These are phyloP conservation scores for Erithacus rubecula DNA, from an alignment of 2,797 vertebrate genomes.

Conservation along the genomic window DNA sequence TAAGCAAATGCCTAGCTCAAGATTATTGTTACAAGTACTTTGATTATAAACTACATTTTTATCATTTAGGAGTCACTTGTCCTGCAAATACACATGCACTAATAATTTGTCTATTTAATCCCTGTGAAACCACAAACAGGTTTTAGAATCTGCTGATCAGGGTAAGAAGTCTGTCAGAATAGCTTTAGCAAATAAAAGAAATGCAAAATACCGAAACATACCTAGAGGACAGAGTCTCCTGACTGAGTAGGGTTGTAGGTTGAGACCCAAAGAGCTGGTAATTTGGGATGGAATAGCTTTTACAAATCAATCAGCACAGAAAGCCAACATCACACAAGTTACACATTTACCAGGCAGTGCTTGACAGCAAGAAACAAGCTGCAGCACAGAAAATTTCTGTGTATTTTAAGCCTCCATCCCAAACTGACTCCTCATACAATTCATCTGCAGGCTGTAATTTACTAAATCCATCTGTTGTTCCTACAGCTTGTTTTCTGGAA, in stretches of 20 bases:
- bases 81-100: neutral
- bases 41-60: constrained; percentile 28
- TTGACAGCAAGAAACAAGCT: constrained; percentile 52
- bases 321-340: constrained; percentile 10
- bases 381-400: constrained; percentile 15
- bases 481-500: constrained; percentile 69
- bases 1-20: constrained; percentile 2
- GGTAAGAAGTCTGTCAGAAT: neutral
- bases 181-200: constrained; percentile 38
- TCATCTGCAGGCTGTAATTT: constrained; percentile 74
- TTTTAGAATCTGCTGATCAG: constrained; percentile 37
- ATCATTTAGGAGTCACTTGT: constrained; percentile 9
- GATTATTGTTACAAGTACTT: constrained; percentile 16
- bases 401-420: constrained; percentile 41
- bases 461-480: constrained; percentile 75
- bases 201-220: neutral
- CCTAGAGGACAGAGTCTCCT: constrained; percentile 39
- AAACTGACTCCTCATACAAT: constrained; percentile 19
- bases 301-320: constrained; percentile 22
- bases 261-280: neutral
- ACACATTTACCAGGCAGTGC: neutral
- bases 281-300: constrained; percentile 11
- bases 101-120: constrained; percentile 39
- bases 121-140: constrained; percentile 31
- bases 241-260: neutral